phyloP scores from a whole-genome alignment of 1,140 invertebrate genomes.

The Piezodorus guildinii region DNA sequence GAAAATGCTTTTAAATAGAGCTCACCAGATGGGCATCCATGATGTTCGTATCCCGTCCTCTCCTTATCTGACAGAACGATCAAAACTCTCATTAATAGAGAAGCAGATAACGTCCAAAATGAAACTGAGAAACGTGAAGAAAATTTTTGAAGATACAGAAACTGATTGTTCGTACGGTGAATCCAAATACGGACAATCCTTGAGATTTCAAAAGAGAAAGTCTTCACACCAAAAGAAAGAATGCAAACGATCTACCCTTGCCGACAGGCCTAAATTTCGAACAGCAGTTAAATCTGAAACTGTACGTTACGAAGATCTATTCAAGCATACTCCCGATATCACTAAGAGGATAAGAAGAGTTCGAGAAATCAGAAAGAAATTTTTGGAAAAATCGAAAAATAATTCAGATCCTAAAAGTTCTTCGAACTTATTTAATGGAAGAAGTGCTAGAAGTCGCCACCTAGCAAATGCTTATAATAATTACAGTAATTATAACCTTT shows the following conservation, averaged over 20 bases:
- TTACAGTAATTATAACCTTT: too few relatives aligned
- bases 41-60: background rate
- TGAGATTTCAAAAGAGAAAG: background rate
- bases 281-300: background rate
- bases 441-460: too few relatives aligned
- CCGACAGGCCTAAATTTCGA: background rate
- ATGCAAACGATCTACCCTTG: too few relatives aligned
- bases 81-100: background rate
- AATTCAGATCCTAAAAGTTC: background rate
- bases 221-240: background rate
- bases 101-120: background rate
- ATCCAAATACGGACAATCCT: background rate
- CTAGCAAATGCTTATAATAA: too few relatives aligned
- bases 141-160: background rate
- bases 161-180: background rate
- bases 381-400: background rate
- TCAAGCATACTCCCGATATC: background rate
- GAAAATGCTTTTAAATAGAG: background rate
- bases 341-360: background rate
- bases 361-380: background rate
- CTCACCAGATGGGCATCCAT: background rate
- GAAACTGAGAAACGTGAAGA: background rate
- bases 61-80: background rate
- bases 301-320: background rate
- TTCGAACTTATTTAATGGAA: too few relatives aligned